Evolutionary conservation across 1,140 invertebrate species (phyloP).

Genomic region (Temnothorax nylanderi): DNA sequence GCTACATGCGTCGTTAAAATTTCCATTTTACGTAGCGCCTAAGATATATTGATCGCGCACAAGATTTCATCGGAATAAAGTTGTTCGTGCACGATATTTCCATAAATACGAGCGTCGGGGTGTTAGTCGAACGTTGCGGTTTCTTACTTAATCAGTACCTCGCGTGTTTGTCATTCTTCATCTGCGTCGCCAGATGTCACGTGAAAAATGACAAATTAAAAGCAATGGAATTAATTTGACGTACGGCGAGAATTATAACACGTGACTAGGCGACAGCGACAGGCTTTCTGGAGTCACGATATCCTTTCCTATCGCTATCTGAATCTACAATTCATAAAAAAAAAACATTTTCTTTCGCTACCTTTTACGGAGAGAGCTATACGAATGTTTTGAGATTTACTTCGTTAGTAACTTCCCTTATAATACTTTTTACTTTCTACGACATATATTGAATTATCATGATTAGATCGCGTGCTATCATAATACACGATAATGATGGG

Average conservation of each 20-base stretch:
- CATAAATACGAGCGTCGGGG: not conserved
- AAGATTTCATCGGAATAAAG: slow-evolving; percentile 14
- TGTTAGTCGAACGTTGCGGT: slow-evolving; percentile 13
- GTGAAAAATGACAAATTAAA: slow-evolving; percentile 56
- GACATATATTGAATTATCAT: no score
- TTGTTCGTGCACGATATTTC: slow-evolving; percentile 29
- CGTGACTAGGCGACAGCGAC: not conserved
- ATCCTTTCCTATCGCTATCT: not conserved
- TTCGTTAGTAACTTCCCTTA: not conserved
- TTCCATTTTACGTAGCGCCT: not conserved
- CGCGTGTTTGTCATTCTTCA: slow-evolving; percentile 42
- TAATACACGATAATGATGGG: not conserved
- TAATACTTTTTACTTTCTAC: not conserved
- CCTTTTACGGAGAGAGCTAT: not conserved
- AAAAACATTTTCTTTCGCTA: not conserved
- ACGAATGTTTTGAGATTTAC: not conserved
- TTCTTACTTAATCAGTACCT: slow-evolving; percentile 50
- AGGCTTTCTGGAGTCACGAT: slow-evolving; percentile 23
- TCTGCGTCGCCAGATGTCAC: slow-evolving; percentile 38
- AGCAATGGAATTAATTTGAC: slow-evolving; percentile 55
- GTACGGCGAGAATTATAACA: slow-evolving; percentile 23
- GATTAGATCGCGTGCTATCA: slow-evolving; percentile 12
- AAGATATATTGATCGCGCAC: slow-evolving; percentile 23
- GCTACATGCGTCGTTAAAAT: not conserved
- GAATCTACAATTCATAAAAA: slow-evolving; percentile 21